Conservation (phyloP, 2,113 vertebrate species). For the Ranitomeya imitator region DNA sequence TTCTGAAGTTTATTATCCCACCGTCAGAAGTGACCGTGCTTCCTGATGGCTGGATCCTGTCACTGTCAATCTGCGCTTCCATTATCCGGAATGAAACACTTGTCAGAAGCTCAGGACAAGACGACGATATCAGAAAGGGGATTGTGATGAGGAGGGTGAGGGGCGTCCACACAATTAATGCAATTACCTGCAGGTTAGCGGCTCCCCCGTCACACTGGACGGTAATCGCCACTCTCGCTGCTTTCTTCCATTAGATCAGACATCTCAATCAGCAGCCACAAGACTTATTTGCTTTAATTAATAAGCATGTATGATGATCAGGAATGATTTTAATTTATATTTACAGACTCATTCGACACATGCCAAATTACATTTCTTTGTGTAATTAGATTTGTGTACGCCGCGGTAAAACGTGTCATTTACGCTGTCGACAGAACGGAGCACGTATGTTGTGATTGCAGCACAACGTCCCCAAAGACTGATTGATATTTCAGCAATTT, state of each 20-base stretch:
- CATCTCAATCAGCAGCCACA: slow-evolving; percentile 45
- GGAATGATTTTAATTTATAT: slow-evolving; percentile 55
- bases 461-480: neutral
- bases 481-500: neutral
- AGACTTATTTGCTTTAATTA: slow-evolving; percentile 56
- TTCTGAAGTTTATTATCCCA: slow-evolving; percentile 42
- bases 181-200: slow-evolving; percentile 22
- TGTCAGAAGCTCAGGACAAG: slow-evolving; percentile 24
- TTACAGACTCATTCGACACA: slow-evolving; percentile 53
- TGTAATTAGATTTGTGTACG: slow-evolving; percentile 55
- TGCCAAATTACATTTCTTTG: slow-evolving; percentile 57
- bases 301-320: slow-evolving; percentile 50
- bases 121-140: neutral
- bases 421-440: slow-evolving; percentile 16
- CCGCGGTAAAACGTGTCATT: slow-evolving; percentile 33
- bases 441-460: slow-evolving; percentile 4
- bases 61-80: neutral
- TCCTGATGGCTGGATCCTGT: slow-evolving; percentile 18
- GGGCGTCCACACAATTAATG: slow-evolving; percentile 5
- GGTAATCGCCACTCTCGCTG: neutral
- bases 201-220: neutral
- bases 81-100: neutral
- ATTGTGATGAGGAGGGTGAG: neutral
- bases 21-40: slow-evolving; percentile 37
- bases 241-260: slow-evolving; percentile 44